phyloP scores from a whole-genome alignment of 2,888 invertebrate genomes.

The Ochropleura leucogaster region DNA sequence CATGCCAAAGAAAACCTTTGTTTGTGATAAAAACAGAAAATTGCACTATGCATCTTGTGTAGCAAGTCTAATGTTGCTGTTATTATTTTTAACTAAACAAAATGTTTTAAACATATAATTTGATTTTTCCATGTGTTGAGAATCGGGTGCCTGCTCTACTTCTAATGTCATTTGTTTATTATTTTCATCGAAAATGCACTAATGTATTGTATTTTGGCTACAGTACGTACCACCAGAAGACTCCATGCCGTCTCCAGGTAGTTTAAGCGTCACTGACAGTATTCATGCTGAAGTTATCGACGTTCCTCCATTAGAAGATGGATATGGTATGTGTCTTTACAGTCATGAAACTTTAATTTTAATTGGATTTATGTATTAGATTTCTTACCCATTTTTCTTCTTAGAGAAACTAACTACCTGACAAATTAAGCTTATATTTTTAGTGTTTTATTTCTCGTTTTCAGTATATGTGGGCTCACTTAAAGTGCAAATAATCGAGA shows the following conservation, averaged over 20 bases:
- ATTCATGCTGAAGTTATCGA: conserved; percentile 54
- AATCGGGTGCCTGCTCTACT: background rate
- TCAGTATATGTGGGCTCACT: conserved; percentile 90
- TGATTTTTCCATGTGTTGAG: background rate
- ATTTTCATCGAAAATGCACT: background rate
- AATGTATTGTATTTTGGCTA: background rate
- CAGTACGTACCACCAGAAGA: conserved; percentile 27
- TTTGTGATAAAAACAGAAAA: background rate
- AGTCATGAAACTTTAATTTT: background rate
- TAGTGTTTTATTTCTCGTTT: conserved; percentile 51
- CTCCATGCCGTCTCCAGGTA: conserved; percentile 12
- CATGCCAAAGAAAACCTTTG: background rate
- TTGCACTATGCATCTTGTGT: no score
- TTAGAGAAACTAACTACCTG: background rate
- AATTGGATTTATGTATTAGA: background rate
- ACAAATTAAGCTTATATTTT: no score
- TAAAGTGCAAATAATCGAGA: conserved; percentile 93
- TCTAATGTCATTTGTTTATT: background rate
- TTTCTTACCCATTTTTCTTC: background rate
- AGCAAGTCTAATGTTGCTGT: no score
- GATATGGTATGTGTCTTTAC: conserved; percentile 76
- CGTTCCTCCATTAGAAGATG: conserved; percentile 80
- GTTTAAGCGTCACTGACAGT: conserved; percentile 14
- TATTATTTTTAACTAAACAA: background rate
- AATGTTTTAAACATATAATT: no score